These are phyloP conservation scores for Parelbella ahira DNA, from an alignment of 2,888 invertebrate species.

Conservation along the genomic window DNA sequence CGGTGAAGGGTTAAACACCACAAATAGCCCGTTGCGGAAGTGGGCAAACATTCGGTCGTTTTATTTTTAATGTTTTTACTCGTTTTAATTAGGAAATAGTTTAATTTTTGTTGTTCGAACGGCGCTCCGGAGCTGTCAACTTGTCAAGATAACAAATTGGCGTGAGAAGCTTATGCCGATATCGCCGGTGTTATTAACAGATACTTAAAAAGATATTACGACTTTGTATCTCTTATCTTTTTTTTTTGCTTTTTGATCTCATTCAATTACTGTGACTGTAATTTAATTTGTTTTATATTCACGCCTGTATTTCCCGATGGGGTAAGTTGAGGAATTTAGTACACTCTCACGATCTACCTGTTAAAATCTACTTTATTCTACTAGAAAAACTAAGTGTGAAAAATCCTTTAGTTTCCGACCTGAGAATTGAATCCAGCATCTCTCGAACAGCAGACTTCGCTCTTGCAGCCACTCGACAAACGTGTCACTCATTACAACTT, in stretches of 20 bases:
- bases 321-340: too few relatives aligned
- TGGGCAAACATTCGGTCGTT: constrained; percentile 53
- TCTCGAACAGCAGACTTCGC: too few relatives aligned
- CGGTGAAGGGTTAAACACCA: constrained; percentile 74
- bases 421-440: too few relatives aligned
- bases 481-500: too few relatives aligned
- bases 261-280: too few relatives aligned
- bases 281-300: too few relatives aligned
- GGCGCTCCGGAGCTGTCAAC: constrained; percentile 45
- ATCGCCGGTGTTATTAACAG: constrained; percentile 8
- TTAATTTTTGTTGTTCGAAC: constrained; percentile 67
- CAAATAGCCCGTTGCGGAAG: constrained; percentile 76
- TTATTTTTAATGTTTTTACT: constrained; percentile 60
- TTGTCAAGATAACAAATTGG: constrained; percentile 57
- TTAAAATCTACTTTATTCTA: too few relatives aligned
- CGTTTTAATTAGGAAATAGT: constrained; percentile 79
- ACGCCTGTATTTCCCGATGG: too few relatives aligned
- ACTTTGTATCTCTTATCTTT: constrained; percentile 2
- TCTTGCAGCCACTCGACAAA: too few relatives aligned
- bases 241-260: background rate
- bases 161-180: constrained; percentile 59
- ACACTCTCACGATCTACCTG: too few relatives aligned
- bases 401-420: too few relatives aligned
- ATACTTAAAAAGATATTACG: constrained; percentile 20
- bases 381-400: too few relatives aligned